phyloP scores from a whole-genome alignment of 2,888 invertebrate species.

The Drosophila demipolita region DNA sequence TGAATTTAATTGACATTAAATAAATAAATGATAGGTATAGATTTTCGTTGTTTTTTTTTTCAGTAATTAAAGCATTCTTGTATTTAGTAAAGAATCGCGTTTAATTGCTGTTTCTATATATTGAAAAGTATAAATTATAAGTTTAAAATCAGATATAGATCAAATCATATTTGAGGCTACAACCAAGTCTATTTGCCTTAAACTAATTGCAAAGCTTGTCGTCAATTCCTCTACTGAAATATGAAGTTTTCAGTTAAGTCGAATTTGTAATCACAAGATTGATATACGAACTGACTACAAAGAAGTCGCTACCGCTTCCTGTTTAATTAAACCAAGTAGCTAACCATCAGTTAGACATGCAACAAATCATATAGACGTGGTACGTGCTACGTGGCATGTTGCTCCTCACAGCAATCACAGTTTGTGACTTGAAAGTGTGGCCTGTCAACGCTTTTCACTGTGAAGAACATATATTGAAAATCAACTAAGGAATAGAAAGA shows the following conservation, averaged over 20 bases:
- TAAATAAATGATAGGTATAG: no score
- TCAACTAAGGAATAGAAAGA: slow-evolving; percentile 36
- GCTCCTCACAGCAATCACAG: slow-evolving; percentile 25
- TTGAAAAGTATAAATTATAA: neutral
- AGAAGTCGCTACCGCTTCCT: slow-evolving; percentile 1
- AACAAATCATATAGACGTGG: neutral
- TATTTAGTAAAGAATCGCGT: neutral
- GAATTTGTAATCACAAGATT: neutral
- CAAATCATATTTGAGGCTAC: neutral
- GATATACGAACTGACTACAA: no score
- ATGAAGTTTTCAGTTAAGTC: neutral
- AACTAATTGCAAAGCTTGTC: neutral
- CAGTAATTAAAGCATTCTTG: neutral
- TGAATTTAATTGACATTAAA: no score
- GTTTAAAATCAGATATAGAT: neutral
- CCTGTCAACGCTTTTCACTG: slow-evolving; percentile 49
- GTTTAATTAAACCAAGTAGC: neutral
- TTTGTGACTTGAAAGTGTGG: slow-evolving; percentile 25
- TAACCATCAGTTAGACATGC: slow-evolving; percentile 2
- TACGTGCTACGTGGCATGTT: neutral
- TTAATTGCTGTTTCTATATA: neutral
- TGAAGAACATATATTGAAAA: slow-evolving; percentile 62
- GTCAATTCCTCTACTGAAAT: no score
- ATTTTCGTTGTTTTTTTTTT: neutral
- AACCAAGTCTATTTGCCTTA: neutral